These are phyloP conservation scores for Acanthornis magna DNA, from an alignment of 2,797 vertebrate genomes.

Conservation along the genomic window DNA sequence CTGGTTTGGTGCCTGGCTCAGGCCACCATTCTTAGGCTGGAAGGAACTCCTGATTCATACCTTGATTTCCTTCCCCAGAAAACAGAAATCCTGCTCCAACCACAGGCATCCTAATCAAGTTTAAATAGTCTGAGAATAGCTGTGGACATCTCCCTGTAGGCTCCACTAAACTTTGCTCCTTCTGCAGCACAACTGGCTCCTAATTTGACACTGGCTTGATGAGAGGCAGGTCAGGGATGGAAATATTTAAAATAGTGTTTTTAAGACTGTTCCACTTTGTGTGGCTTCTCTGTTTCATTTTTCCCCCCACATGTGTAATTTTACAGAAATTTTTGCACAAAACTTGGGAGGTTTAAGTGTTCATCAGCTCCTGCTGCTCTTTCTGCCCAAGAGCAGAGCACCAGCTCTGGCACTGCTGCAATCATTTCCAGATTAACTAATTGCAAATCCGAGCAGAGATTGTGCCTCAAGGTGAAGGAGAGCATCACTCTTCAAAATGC, in stretches of 20 bases:
- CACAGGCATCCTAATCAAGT: background rate
- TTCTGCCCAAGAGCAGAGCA: background rate
- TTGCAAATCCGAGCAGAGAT: background rate
- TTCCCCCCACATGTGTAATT: background rate
- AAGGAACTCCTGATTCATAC: background rate
- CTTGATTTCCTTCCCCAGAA: background rate
- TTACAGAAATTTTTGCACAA: background rate
- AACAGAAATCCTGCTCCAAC: background rate
- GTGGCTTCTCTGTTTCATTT: background rate
- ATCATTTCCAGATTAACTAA: background rate
- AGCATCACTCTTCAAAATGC: background rate
- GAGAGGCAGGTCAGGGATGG: background rate
- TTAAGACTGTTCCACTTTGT: background rate
- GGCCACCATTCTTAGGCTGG: background rate
- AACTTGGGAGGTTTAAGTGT: background rate
- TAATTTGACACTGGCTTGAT: background rate
- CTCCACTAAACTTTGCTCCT: background rate
- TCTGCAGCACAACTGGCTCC: background rate
- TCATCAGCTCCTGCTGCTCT: background rate
- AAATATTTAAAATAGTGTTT: background rate
- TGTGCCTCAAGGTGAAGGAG: background rate
- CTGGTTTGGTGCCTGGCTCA: background rate
- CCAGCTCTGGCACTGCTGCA: background rate
- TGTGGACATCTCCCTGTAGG: background rate
- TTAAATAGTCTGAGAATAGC: background rate